Base-by-base conservation (phyloP, 2,888 invertebrate species). In the Pristionchus japonicus region DNA sequence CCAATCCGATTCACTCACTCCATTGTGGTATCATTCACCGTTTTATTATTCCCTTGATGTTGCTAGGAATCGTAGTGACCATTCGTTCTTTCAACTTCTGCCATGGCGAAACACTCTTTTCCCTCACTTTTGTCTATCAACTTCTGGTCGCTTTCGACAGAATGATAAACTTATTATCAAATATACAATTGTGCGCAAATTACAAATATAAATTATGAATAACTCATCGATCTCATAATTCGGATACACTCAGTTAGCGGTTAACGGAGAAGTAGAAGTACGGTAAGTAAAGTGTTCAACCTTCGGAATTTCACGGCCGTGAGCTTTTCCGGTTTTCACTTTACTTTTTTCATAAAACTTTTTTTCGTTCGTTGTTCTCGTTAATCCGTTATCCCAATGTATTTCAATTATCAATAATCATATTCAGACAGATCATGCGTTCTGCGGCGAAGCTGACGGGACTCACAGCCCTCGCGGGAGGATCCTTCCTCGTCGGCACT, bases 401-500 rank as follows among this genome's bases (percentile, higher is more conserved):
- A 20, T 49, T 31, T 40, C n/a, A 23, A 34, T 70, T 43, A n/a
- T n/a, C 70, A 9, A 34, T 70, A 27, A 70, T 43, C n/a, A 40
- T 9, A 43, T 43, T 37, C 31, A 49, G 49, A 52, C n/a, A 49
- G 52, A 15, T 20, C 31, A 85, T 85, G 85, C 85, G 85, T 64
- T 9, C 85, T 40, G 85, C 20, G 85, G 64, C 85, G 27, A 57
- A 64, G 43, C 64, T 85, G 7, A 43, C 61, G 27, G 85, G 85
- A 40, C n/a, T 57, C n/a, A 23, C 88, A 3, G 88, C 77, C 31
- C 34, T 91, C 47, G 89, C 91, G 43, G 88, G 88, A 2, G 90
- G 90, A 15, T 89, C 91, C 11, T 91, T 90, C 77, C 77, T 88
- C n/a, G 87, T 90, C 40, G 91, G 91, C 37, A 89, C 88, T 31